Conservation (phyloP, 92 coral and sea anemone genomes). For the Galaxea fascicularis region DNA sequence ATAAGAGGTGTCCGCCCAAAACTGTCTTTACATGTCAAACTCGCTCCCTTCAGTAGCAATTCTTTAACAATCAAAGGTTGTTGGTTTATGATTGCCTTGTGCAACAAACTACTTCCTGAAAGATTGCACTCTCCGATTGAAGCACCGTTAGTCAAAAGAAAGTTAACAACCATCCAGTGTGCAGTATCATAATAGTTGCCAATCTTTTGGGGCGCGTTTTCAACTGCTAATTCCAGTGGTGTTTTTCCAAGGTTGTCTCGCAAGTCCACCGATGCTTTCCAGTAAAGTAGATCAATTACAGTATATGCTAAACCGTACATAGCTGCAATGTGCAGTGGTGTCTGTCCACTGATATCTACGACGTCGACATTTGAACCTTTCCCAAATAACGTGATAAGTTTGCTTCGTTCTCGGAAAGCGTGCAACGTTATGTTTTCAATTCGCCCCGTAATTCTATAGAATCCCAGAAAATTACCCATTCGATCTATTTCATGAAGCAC, state of each 20-base stretch:
- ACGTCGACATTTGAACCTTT: conserved; percentile 12
- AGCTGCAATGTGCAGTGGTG: conserved; percentile 70
- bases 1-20: not conserved
- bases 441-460: not conserved
- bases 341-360: conserved; percentile 57
- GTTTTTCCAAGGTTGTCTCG: conserved; percentile 45
- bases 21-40: conserved; percentile 4
- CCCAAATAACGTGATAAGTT: not conserved
- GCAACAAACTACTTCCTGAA: conserved; percentile 4
- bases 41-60: conserved; percentile 26
- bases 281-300: conserved; percentile 33
- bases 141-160: conserved; percentile 26
- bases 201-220: not conserved
- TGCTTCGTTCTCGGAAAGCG: not conserved
- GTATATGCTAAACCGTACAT: conserved; percentile 50
- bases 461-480: not conserved
- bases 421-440: conserved; percentile 28
- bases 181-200: not conserved
- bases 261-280: conserved; percentile 8
- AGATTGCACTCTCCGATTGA: not conserved
- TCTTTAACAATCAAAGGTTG: not conserved
- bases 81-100: no score
- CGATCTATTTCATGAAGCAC: conserved; percentile 1
- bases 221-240: conserved; percentile 52
- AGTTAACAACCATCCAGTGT: conserved; percentile 1